Percentiles rank a stretch among this genome's conserved stretches.
phyloP scores from a whole-genome alignment of 2,888 invertebrate genomes.

The Slavum lentiscoides region DNA sequence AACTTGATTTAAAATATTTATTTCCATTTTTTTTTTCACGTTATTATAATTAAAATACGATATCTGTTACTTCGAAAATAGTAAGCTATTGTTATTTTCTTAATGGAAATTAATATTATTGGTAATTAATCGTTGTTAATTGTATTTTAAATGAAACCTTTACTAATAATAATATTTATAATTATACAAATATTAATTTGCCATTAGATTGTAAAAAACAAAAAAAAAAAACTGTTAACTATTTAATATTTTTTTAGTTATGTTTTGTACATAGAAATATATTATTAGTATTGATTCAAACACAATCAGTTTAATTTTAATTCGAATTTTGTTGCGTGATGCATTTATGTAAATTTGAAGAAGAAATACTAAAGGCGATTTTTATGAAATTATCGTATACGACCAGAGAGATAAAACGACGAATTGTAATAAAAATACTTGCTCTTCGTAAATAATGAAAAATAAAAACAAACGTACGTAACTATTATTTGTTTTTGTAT shows the following conservation, averaged over 20 bases:
- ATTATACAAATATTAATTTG: constrained; percentile 49
- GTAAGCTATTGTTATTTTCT: constrained; percentile 33
- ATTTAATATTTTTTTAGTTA: constrained; percentile 51
- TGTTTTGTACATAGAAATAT: constrained; percentile 52
- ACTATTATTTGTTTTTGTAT: not conserved
- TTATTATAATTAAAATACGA: constrained; percentile 31
- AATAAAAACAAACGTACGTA: no score
- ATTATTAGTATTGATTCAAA: constrained; percentile 23
- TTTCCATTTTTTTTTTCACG: constrained; percentile 30
- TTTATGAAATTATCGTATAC: not conserved
- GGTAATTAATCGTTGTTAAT: constrained; percentile 38
- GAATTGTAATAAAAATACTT: not conserved
- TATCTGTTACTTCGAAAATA: constrained; percentile 17
- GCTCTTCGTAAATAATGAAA: not conserved
- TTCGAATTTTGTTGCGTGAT: constrained; percentile 3
- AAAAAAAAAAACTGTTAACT: constrained; percentile 45
- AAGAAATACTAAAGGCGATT: not conserved
- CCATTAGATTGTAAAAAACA: constrained; percentile 48
- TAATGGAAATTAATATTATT: constrained; percentile 32
- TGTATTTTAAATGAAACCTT: constrained; percentile 35
- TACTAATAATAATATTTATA: constrained; percentile 45
- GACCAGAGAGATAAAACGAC: no score
- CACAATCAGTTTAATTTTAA: constrained; percentile 15
- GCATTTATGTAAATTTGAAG: constrained; percentile 7
- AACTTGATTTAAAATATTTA: constrained; percentile 24